These are phyloP conservation scores for Adelognathus sp. DNA, from an alignment of 2,888 invertebrate species.

Conservation along the genomic window DNA sequence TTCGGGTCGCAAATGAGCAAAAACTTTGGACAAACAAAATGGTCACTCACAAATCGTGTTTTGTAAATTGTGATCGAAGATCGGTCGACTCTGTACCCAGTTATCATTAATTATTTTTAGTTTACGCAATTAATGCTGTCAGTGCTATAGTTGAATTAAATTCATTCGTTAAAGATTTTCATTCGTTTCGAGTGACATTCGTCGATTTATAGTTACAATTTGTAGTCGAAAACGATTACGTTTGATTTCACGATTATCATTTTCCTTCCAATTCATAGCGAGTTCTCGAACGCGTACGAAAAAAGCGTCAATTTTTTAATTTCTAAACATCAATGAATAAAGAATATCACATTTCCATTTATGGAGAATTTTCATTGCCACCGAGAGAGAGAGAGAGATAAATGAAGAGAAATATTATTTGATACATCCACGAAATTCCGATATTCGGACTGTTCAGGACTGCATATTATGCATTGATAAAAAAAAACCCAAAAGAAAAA, in stretches of 20 bases:
- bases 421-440: slow-evolving; percentile 49
- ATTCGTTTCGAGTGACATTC: neutral
- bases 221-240: neutral
- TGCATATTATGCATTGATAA: slow-evolving; percentile 47
- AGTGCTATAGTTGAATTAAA: slow-evolving; percentile 21
- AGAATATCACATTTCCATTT: slow-evolving; percentile 52
- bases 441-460: slow-evolving; percentile 56
- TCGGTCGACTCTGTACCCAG: slow-evolving; percentile 46
- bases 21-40: slow-evolving; percentile 12
- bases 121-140: slow-evolving; percentile 54
- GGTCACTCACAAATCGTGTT: slow-evolving; percentile 5
- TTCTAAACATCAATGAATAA: slow-evolving; percentile 37
- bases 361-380: slow-evolving; percentile 46
- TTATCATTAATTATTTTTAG: slow-evolving; percentile 53
- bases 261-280: slow-evolving; percentile 16
- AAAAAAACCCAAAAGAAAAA: neutral
- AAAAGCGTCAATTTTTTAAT: slow-evolving; percentile 24
- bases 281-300: slow-evolving; percentile 49
- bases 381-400: slow-evolving; percentile 33
- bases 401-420: slow-evolving; percentile 58
- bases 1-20: slow-evolving; percentile 48
- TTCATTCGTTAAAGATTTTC: slow-evolving; percentile 19
- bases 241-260: neutral
- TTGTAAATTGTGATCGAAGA: neutral
- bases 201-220: slow-evolving; percentile 2